Evolutionary conservation across 2,888 invertebrate genomes (phyloP), one percentile per base, ranked within the genome.

Genomic region (Thymelicus acteon): DNA sequence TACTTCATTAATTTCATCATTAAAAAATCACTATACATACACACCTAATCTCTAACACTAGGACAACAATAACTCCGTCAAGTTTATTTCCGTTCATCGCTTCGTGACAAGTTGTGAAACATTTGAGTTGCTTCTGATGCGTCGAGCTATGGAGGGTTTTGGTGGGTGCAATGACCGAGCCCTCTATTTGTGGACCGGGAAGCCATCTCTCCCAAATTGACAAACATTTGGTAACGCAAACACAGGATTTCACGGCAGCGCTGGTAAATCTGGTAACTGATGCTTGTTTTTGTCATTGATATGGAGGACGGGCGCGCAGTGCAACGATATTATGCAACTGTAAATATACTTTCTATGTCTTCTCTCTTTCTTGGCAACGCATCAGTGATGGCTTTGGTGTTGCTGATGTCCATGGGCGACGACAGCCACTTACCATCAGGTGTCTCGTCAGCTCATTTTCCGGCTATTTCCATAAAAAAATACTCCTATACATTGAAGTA

Each of bases 141-240:
- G 39, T 58, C 39, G 37, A n/a, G 58, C 58, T 39, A 58, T 60
- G n/a, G n/a, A 7, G 39, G 7, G 40, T 7, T 8, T 31, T 40
- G 40, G 40, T 19, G 57, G 62, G 62, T 13, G n/a, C 68, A 31
- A 10, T 48, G 68, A 37, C 68, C 68, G 60, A 47, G 48, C 31
- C 12, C 24, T 68, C 62, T 68, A 68, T 68, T 68, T 68, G 62
- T 60, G 37, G 6, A 68, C 62, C 60, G 44, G 68, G 68, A 68
- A 68, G 68, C 68, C 44, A 54, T 60, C 60, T 54, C 68, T 68
- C 62, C 68, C 67, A 44, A 62, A 68, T 62, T 68, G 68, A 68
- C 68, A 68, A 68, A 68, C 47, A 61, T 68, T 68, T 54, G 62
- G 57, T 13, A 47, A 44, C 62, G 24, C 31, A 47, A 54, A 60